phyloP scores from a whole-genome alignment of 2,888 invertebrate genomes.

The Eurytoma adleriae region DNA sequence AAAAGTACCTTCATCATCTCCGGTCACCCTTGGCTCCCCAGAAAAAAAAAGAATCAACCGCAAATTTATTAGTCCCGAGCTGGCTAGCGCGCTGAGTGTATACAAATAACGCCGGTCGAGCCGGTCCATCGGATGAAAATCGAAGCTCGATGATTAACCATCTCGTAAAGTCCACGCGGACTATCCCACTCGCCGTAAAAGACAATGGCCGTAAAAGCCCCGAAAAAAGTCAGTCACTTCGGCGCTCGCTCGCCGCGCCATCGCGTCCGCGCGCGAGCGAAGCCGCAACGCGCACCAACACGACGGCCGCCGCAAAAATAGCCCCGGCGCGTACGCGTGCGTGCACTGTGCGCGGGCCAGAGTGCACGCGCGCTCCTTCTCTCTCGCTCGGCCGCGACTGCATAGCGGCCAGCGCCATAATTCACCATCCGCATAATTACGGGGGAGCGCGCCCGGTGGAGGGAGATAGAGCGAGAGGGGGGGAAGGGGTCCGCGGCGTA shows the following conservation, averaged over 20 bases:
- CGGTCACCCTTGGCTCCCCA: slow-evolving; percentile 8
- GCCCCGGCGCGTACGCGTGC: neutral
- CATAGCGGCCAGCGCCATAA: slow-evolving; percentile 63
- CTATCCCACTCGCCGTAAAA: slow-evolving; percentile 38
- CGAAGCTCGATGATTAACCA: slow-evolving; percentile 53
- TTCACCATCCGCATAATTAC: slow-evolving; percentile 70
- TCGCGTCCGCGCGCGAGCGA: slow-evolving; percentile 4
- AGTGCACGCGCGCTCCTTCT: neutral
- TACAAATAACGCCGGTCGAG: slow-evolving; percentile 44
- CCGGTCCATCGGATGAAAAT: slow-evolving; percentile 49
- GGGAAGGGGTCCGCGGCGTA: neutral
- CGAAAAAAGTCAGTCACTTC: slow-evolving; percentile 47
- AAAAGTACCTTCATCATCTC: slow-evolving; percentile 19
- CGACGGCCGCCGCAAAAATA: slow-evolving; percentile 50
- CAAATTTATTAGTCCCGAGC: slow-evolving; percentile 42
- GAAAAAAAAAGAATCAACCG: neutral
- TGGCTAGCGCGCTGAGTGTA: slow-evolving; percentile 21
- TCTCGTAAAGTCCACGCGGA: slow-evolving; percentile 42
- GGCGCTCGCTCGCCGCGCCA: neutral
- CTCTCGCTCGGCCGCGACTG: neutral
- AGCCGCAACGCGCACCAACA: slow-evolving; percentile 29
- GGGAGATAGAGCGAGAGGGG: neutral
- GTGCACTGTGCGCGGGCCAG: no score
- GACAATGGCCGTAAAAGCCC: slow-evolving; percentile 50
- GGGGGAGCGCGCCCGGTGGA: slow-evolving; percentile 54